Evolutionary conservation across 2,113 vertebrate genomes (phyloP).

Genomic region (Fulmarus glacialis): DNA sequence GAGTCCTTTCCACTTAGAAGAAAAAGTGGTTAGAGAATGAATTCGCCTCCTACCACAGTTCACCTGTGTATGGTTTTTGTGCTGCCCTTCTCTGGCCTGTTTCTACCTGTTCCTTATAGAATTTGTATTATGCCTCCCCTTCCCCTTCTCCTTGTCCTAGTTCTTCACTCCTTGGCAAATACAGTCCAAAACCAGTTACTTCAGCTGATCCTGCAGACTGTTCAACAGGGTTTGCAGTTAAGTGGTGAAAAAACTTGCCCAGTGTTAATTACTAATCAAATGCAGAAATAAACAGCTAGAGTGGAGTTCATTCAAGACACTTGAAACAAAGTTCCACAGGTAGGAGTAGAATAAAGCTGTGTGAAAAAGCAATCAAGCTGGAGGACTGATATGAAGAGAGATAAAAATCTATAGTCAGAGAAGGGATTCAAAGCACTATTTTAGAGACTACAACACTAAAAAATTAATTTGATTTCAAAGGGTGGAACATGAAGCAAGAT

Average conservation of each 20-base stretch:
- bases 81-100: not conserved
- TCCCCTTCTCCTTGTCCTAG: not conserved
- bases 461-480: slow-evolving; percentile 34
- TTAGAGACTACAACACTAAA: not conserved
- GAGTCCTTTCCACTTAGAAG: not conserved
- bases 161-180: not conserved
- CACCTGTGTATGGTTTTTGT: not conserved
- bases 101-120: not conserved
- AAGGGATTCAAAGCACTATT: not conserved
- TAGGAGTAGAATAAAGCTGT: not conserved
- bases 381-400: not conserved
- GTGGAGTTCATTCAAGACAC: not conserved
- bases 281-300: slow-evolving; percentile 11
- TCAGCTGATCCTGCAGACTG: not conserved
- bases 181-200: not conserved
- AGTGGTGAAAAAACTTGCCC: not conserved
- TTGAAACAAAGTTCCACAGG: not conserved
- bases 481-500: not conserved
- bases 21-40: not conserved
- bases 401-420: slow-evolving; percentile 10
- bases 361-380: not conserved
- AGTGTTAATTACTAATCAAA: not conserved
- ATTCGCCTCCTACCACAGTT: not conserved
- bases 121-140: not conserved
- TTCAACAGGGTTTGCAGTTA: not conserved